Evolutionary conservation across 2,113 vertebrate genomes (phyloP), one percentile per base, ranked within the genome.

Genomic region (Tautogolabrus adspersus): DNA sequence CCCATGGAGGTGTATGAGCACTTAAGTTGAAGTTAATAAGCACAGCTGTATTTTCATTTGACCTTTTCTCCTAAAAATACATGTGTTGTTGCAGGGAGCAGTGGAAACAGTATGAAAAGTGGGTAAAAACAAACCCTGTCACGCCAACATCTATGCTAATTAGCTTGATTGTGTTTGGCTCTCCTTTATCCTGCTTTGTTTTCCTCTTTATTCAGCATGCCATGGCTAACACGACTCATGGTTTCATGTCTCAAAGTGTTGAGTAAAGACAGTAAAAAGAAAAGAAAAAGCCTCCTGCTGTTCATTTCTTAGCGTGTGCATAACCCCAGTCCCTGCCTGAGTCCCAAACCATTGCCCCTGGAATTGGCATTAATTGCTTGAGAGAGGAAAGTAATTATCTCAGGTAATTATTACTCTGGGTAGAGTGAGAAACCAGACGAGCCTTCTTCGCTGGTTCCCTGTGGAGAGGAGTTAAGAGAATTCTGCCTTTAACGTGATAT

Each of bases 381-480:
- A 84, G 83, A 93, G 88, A 92, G 91, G 89, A 90, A 94, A 94
- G 94, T 93, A 93, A 95, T 95, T 94, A 95, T 94, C 92, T 92
- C 91, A 94, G 93, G 94, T 94, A 94, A 95, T 95, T 94, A 95
- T 94, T 92, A 93, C 89, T 88, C 83, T 87, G 86, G 83, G 88
- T 92, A 80, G 93, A 93, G 93, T 88, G 87, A 91, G 86, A 83
- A 90, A 83, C 83, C 64, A 87, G 83, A 92, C 87, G 82, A 88
- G 81, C 81, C 75, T 86, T 84, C 83, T 89, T 76, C 58, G 47
- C 22, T 46, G 22, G 59, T 52, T 87, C 93, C 93, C 92, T 86
- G 85, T 26, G 79, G 91, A 87, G 87, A 67, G 56, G 75, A 86
- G 84, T 83, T 84, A 87, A 79, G 65, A 89, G 82, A 92, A 90